Base-by-base conservation (phyloP, 2,113 vertebrate species). In the Arvicanthis niloticus region DNA sequence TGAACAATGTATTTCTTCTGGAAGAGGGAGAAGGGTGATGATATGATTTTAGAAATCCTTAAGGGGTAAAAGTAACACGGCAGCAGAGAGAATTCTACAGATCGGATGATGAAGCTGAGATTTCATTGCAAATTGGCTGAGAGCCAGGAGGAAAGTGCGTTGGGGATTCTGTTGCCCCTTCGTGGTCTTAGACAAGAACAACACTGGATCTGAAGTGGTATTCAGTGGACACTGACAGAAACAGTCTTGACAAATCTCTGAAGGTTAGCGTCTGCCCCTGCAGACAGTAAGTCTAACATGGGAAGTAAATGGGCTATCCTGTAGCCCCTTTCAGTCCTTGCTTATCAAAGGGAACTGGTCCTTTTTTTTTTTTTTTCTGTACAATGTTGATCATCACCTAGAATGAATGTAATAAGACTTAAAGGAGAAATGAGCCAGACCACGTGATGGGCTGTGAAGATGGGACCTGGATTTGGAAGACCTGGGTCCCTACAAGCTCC, bases 41-140 rank as follows among this genome's bases (percentile, higher is more conserved):
- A 26, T 95, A 85, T 84, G 77, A 45, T 96, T 91, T 95, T 62
- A 88, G 70, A 95, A 90, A 92, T 93, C 37, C 72, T 82, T 91
- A 86, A 89, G 65, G 37, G 42, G 2, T 58, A 70, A 95, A 94
- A 84, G 65, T 16, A 91, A 65, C n/a, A 7, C 72, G 58, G 8
- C 6, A 70, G 3, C 45, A 70, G 88, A 91, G 3, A 31, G 77
- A 82, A 89, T 51, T 88, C 81, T 80, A 51, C 82, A 92, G 75
- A 67, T 91, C 62, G 72, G 45, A 76, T 29, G 82, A 12, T 15
- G 70, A 62, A 78, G 62, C 76, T 88, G 70, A 77, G 65, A 62
- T 76, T 77, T 77, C 45, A 90, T 3, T 73, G 60, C 17, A 73
- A 1, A 88, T 17, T 37, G 16, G 12, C 75, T 51, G 22, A 86